Conservation (phyloP, 2,797 vertebrate species). For the Petrocephalus sullivani region DNA sequence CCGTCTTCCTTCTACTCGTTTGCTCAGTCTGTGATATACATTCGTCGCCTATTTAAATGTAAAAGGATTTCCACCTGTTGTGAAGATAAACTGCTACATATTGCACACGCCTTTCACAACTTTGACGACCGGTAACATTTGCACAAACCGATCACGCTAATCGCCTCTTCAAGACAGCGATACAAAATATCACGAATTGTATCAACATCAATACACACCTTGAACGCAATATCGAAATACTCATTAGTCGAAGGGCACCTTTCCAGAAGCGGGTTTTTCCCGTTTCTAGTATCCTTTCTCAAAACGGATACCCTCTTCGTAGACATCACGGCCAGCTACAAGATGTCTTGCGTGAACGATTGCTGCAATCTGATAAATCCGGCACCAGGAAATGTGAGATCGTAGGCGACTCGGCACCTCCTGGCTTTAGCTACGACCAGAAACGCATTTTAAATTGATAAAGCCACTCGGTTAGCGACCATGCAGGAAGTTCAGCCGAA, state of each 20-base stretch:
- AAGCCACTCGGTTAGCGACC: background rate
- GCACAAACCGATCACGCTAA: background rate
- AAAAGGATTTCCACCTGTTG: background rate
- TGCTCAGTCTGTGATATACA: background rate
- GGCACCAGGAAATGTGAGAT: slow-evolving; percentile 38
- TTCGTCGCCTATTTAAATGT: background rate
- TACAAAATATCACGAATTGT: background rate
- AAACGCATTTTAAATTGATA: slow-evolving; percentile 1
- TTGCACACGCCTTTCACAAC: background rate
- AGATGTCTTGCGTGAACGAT: slow-evolving; percentile 17
- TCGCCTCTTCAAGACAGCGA: background rate
- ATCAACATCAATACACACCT: slow-evolving; percentile 57
- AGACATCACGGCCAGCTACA: slow-evolving; percentile 57
- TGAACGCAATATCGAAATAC: slow-evolving; percentile 71
- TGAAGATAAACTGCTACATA: background rate
- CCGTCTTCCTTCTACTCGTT: background rate
- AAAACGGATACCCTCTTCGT: slow-evolving; percentile 56
- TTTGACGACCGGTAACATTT: background rate
- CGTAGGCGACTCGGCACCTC: slow-evolving; percentile 39
- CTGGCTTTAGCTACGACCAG: slow-evolving; percentile 35
- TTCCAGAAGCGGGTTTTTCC: slow-evolving; percentile 67
- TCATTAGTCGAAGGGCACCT: slow-evolving; percentile 70
- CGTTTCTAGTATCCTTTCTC: slow-evolving; percentile 63
- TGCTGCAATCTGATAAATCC: slow-evolving; percentile 35
- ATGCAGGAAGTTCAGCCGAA: slow-evolving; percentile 5